Base-by-base conservation (phyloP, 2,888 invertebrate species). In the Scaeva pyrastri region DNA sequence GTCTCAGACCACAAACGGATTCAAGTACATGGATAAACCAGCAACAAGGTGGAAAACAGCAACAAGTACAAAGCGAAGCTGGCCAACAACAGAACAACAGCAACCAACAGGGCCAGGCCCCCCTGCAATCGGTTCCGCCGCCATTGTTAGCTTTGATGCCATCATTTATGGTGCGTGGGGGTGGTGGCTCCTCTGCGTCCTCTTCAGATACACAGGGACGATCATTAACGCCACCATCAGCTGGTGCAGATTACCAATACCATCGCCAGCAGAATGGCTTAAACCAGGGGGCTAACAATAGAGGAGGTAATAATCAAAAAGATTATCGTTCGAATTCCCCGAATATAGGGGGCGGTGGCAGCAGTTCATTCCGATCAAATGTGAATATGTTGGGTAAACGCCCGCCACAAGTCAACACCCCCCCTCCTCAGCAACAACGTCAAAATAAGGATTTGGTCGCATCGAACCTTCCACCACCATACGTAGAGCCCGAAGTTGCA, bases 61-160 rank as follows among this genome's bases (percentile, higher is more conserved):
- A 90, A 73, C 91, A 91, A 68, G 90, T 90, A 77, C 91, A 97
- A 94, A 91, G 90, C 88, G 90, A 90, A 19, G 90, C 90, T 88
- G 82, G 81, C 45, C 91, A 91, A 87, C 88, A 85, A 86, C 91
- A 91, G 87, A 89, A 89, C 88, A 89, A 88, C 79, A 89, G 88
- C 90, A 91, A 93, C 93, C 92, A 90, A 91, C 92, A 90, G 92
- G 92, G 89, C 92, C 92, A 93, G 93, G 92, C 92, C 91, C 93
- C 93, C 90, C 94, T 93, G 89, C 92, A 94, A 77, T 89, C 94
- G 86, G 94, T 95, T 89, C 94, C 94, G 87, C 94, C 95, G 90
- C 96, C 96, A 90, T 96, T 94, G 93, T 94, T 95, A 90, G 95
- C 96, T 89, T 94, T 97, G 89, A 94, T 97, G 94, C 96, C 97